Evolutionary conservation across 2,113 vertebrate genomes (phyloP), one percentile per base, ranked within the genome.

Genomic region (Saimiri boliviensis): DNA sequence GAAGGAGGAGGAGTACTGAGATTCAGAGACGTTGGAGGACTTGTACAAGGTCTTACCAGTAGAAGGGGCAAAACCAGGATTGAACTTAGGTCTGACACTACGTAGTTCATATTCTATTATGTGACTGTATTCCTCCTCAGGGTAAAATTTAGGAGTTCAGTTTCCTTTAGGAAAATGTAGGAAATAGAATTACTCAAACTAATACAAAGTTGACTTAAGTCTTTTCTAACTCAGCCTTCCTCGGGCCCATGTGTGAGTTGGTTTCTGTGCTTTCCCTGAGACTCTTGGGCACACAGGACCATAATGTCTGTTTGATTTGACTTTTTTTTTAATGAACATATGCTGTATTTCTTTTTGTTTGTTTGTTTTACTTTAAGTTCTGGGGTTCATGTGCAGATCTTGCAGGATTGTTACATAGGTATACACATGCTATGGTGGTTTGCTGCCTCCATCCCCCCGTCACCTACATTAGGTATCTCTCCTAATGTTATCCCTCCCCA

Each of bases 131-230:
- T 84, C 23, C 21, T 13, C 30, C 42, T 83, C 49, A 71, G 80
- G 76, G 68, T 40, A 63, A 58, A 74, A 16, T 49, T 58, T 45
- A 91, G 32, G 40, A 73, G 77, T 21, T 23, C 23, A 3, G 27
- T 47, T 90, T 82, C 45, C 68, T 91, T 79, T 45, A 87, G 93
- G 40, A 60, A 84, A 86, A 83, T 79, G 68, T 87, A 63, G n/a
- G 32, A 87, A 76, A 60, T 25, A 74, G 40, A 86, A 68, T 63
- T 4, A 27, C 20, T 14, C 0, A 2, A 66, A 63, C 19, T 25
- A 54, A 79, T 8, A 4, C 42, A 86, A 90, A 49, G 25, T n/a
- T 73, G 35, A 40, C 32, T 73, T 85, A 23, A 42, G 42, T 71
- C 63, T 74, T 32, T 25, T 83, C 40, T 40, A 79, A 40, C 45